Conservation (phyloP, 2,797 vertebrate species). For the Lophotriccus pileatus region DNA sequence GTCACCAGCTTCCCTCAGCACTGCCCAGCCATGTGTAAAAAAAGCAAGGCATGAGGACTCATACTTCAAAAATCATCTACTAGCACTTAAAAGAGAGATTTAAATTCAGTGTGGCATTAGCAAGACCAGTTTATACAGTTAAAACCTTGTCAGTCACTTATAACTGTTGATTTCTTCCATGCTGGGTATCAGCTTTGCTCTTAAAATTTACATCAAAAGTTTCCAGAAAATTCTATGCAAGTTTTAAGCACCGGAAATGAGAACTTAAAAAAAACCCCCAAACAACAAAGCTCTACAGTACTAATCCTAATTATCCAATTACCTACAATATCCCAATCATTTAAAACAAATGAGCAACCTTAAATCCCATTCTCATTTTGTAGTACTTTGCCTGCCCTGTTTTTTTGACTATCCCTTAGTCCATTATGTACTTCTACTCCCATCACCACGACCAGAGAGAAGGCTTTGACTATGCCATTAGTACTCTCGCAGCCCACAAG, state of each 20-base stretch:
- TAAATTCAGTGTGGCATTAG: background rate
- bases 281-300: background rate
- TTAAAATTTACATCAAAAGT: background rate
- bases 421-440: background rate
- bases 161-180: background rate
- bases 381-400: background rate
- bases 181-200: background rate
- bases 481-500: background rate
- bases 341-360: background rate
- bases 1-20: background rate
- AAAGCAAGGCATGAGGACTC: background rate
- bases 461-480: background rate
- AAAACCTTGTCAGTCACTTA: background rate
- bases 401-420: background rate
- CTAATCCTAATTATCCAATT: background rate
- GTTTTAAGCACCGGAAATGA: background rate
- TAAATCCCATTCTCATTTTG: background rate
- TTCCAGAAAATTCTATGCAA: background rate
- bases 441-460: fast-evolving
- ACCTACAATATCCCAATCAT: background rate
- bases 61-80: background rate
- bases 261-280: background rate
- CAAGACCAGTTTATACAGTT: background rate
- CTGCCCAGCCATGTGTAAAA: background rate
- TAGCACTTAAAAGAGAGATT: background rate